Percentiles rank a stretch among this genome's conserved stretches.
Conservation (phyloP, 2,113 vertebrate species). For the Tupaia chinensis region DNA sequence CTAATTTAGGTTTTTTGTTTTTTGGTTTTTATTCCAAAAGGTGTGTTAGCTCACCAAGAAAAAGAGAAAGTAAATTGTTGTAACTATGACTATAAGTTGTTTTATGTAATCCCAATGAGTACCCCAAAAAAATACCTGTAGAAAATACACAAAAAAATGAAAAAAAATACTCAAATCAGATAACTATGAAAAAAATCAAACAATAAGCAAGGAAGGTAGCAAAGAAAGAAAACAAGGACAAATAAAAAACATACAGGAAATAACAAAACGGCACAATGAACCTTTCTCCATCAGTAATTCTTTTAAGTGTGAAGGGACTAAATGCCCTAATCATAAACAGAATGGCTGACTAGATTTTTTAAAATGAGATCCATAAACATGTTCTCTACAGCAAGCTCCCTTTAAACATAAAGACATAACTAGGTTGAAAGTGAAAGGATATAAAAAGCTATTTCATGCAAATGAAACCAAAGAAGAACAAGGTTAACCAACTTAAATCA, state of each 20-base stretch:
- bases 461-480: not conserved
- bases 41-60: no score
- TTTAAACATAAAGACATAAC: not conserved
- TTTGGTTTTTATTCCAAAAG: no score
- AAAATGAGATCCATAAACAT: not conserved
- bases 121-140: not conserved
- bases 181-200: not conserved
- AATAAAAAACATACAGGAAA: not conserved
- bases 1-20: no score
- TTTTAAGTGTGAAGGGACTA: not conserved
- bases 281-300: not conserved
- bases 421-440: not conserved
- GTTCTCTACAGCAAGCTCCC: not conserved
- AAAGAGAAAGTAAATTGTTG: no score
- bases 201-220: not conserved
- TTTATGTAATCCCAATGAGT: not conserved
- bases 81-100: not conserved
- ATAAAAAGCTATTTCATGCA: not conserved
- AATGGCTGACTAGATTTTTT: not conserved
- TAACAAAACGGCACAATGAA: not conserved
- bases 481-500: not conserved
- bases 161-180: not conserved
- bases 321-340: not conserved
- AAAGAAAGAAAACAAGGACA: not conserved
- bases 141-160: not conserved